A percentile compares a stretch with the other conserved stretches of the same genome.
phyloP scores from a whole-genome alignment of 2,113 vertebrate genomes.

The Triplophysa tibetana region DNA sequence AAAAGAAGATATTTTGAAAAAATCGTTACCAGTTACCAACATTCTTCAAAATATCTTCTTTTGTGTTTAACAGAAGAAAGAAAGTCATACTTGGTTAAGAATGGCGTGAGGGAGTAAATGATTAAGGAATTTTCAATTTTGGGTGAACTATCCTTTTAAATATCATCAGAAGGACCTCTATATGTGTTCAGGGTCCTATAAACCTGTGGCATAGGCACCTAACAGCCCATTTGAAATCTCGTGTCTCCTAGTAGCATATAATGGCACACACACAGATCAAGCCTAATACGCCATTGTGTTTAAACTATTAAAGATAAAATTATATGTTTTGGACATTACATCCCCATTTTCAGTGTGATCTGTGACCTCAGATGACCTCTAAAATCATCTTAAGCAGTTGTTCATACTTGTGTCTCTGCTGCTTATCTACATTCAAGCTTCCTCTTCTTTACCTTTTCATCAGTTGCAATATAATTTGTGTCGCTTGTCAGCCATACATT shows the following conservation, averaged over 20 bases:
- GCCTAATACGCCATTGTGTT: not conserved
- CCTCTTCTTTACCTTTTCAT: not conserved
- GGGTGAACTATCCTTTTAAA: too few species aligned
- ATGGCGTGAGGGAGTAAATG: too few species aligned
- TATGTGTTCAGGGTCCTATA: not conserved
- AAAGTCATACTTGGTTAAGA: too few species aligned
- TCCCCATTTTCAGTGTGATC: not conserved
- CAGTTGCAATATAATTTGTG: not conserved
- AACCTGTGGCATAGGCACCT: not conserved
- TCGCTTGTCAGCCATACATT: constrained; percentile 18
- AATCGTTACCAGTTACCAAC: too few species aligned
- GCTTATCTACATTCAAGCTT: not conserved
- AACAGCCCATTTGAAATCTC: not conserved
- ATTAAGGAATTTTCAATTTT: too few species aligned
- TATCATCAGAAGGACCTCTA: too few species aligned
- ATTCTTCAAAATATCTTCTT: too few species aligned
- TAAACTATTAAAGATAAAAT: not conserved
- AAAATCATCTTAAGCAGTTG: not conserved
- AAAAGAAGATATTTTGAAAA: too few species aligned
- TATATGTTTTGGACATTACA: not conserved
- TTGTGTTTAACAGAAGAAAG: too few species aligned
- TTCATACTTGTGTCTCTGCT: constrained; percentile 1
- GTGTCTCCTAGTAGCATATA: not conserved
- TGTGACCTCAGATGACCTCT: not conserved
- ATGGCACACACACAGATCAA: not conserved